Evolutionary conservation across 2,888 invertebrate species (phyloP), one percentile per base, ranked within the genome.

Genomic region (Ramazzottius varieornatus): DNA sequence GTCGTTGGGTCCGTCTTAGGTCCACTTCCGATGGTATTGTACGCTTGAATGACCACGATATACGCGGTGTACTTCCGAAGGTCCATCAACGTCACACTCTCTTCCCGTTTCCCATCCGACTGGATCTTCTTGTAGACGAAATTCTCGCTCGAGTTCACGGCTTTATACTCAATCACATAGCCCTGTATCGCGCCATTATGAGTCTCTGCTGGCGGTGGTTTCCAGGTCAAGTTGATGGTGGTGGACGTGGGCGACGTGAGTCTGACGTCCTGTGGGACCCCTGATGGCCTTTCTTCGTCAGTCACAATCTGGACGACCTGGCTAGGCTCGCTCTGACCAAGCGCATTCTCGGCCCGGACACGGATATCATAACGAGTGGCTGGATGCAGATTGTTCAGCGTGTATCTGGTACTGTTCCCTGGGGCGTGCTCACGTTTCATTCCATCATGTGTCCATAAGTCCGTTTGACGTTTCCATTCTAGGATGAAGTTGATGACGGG

Each of bases 31-130:
- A 71, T 71, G 2, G 69, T 69, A 67, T 76, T 77, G 67, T 71
- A 75, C 2, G 76, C 75, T 67, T 75, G 73, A 4, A 77, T 72
- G 65, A 74, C 72, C 1, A 76, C 70, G 1, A 71, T 69, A 68
- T 76, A 76, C 64, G 73, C 71, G 1, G 75, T 75, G 69, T 74
- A 75, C 69, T 75, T 74, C 68, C 74, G 71, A 65, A 76, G 70
- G 66, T 73, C 72, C 2, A 70, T 69, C 29, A 76, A 68, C n/a
- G 70, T 69, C 34, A 72, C 69, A 33, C 70, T 69, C 1, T 67
- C 65, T 32, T 65, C 33, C 8, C 66, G 46, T 33, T 70, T 68
- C 1, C 70, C 68, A 2, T 69, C 69, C 20, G 34, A 33, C 29
- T 33, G 4, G n/a, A 64, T 24, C 1, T 72, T 71, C 54, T 71